Percentiles rank a stretch among this genome's conserved stretches.
Evolutionary conservation across 2,113 vertebrate genomes (phyloP).

Genomic region (Cervus canadensis): DNA sequence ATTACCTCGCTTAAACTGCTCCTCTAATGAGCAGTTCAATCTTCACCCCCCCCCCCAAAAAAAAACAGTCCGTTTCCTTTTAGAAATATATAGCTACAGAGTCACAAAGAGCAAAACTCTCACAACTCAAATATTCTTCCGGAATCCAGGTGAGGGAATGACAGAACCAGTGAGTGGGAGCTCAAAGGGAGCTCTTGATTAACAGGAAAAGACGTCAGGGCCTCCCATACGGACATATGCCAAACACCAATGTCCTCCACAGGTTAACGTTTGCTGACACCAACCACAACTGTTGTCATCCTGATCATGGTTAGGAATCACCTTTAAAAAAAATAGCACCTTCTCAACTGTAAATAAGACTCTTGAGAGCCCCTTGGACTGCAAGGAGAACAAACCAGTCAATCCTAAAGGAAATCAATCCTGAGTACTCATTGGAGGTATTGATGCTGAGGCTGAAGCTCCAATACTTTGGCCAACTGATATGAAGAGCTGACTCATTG

Average conservation of each 20-base stretch:
- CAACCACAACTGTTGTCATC: background rate
- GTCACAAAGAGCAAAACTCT: background rate
- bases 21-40: background rate
- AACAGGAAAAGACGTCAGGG: background rate
- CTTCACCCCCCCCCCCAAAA: rapidly evolving
- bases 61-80: background rate
- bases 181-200: background rate
- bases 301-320: background rate
- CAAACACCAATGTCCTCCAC: background rate
- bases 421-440: background rate
- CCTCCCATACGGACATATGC: background rate
- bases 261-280: background rate
- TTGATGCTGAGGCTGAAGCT: background rate
- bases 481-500: background rate
- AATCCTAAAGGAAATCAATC: background rate
- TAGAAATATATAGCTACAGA: background rate
- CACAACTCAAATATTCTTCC: background rate
- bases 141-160: background rate
- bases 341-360: background rate
- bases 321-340: background rate
- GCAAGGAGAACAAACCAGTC: background rate
- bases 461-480: background rate
- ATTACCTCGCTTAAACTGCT: background rate
- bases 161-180: background rate
- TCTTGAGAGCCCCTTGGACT: background rate